These are phyloP conservation scores for Peromyscus nudipes DNA, from an alignment of 2,797 vertebrate species.

Conservation along the genomic window DNA sequence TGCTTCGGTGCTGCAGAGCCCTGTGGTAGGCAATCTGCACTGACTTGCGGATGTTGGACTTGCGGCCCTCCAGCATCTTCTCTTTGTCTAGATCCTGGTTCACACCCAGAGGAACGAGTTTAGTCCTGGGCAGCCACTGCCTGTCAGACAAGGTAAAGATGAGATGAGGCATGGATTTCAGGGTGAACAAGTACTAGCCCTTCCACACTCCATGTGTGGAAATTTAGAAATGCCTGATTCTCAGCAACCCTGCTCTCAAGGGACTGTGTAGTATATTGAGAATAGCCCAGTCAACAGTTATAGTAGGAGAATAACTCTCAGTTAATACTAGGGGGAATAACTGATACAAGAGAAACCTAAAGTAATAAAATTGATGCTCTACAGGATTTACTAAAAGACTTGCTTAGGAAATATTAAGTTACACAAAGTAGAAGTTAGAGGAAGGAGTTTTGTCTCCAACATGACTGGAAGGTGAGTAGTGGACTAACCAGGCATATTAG, in stretches of 20 bases:
- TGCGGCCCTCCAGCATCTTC: constrained; percentile 99
- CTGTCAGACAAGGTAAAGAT: constrained; percentile 85
- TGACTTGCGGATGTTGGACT: constrained; percentile 99
- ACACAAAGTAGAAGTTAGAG: background rate
- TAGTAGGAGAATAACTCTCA: background rate
- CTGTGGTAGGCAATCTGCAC: constrained; percentile 99
- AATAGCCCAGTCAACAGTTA: background rate
- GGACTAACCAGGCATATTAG: background rate
- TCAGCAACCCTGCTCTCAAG: background rate
- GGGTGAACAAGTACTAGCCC: constrained; percentile 60
- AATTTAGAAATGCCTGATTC: background rate
- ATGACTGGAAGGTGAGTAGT: background rate
- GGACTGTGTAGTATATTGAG: constrained; percentile 4
- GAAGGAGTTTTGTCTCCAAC: background rate
- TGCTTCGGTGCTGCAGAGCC: constrained; percentile 99
- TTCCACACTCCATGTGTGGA: background rate
- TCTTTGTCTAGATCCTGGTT: constrained; percentile 99
- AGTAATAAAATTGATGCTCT: background rate
- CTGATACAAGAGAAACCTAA: background rate
- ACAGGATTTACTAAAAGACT: background rate
- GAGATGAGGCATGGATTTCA: constrained; percentile 9
- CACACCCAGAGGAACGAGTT: constrained; percentile 98
- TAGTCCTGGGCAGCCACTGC: constrained; percentile 99
- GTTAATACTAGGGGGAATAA: background rate
- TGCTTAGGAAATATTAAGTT: background rate